Evolutionary conservation across 1,140 invertebrate genomes (phyloP).

Genomic region (Liolophura sinensis): DNA sequence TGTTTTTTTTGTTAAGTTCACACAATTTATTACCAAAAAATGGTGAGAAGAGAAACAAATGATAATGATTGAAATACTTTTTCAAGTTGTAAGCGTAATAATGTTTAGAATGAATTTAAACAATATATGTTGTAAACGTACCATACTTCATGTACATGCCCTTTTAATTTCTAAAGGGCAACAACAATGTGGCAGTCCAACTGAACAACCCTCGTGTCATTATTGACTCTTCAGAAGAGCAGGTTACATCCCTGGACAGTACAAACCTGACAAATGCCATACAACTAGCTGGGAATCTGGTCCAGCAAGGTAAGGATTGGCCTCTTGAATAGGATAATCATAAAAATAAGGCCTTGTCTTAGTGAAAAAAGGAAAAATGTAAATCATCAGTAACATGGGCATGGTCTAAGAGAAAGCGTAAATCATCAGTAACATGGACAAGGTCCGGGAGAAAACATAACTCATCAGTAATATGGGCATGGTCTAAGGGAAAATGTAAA

Average conservation of each 20-base stretch:
- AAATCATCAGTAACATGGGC: too few relatives aligned
- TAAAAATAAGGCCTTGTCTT: too few relatives aligned
- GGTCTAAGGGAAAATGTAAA: not conserved
- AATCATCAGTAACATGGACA: too few relatives aligned
- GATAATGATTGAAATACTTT: not conserved
- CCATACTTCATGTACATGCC: too few relatives aligned
- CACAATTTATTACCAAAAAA: not conserved
- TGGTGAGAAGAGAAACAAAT: not conserved
- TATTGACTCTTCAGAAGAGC: not conserved
- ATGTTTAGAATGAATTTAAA: too few relatives aligned
- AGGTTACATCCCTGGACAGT: not conserved
- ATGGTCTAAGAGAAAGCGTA: not conserved
- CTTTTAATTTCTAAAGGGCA: not conserved
- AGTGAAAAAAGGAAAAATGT: too few relatives aligned
- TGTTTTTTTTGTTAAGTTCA: too few relatives aligned
- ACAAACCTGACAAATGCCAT: not conserved
- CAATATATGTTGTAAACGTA: too few relatives aligned
- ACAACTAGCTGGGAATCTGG: not conserved
- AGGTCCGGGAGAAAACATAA: not conserved
- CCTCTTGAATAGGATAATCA: too few relatives aligned
- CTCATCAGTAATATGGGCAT: not conserved
- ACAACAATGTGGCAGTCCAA: slow-evolving; percentile 7
- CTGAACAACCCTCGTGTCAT: slow-evolving; percentile 3
- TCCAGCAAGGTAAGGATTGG: not conserved
- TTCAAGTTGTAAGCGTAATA: not conserved